Conservation (phyloP, 2,888 invertebrate genomes). For the Tupiocoris notatus region DNA sequence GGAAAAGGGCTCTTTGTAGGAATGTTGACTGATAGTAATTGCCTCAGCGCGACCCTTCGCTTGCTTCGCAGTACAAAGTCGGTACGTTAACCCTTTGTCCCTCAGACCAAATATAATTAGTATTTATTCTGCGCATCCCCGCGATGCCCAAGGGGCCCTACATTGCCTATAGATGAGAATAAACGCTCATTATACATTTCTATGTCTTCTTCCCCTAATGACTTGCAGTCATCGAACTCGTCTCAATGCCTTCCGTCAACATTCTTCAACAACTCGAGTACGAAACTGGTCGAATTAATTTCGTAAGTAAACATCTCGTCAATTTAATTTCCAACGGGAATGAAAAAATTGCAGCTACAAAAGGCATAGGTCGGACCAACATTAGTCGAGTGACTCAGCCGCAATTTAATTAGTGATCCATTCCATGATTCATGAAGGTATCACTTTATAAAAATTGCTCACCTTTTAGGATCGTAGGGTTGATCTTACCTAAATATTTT, state of each 20-base stretch:
- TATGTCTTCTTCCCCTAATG: constrained; percentile 13
- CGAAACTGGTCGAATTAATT: constrained; percentile 11
- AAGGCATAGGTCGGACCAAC: too few relatives aligned
- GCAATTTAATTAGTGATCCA: too few relatives aligned
- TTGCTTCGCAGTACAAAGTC: constrained; percentile 35
- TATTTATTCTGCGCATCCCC: constrained; percentile 39
- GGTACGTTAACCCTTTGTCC: constrained; percentile 39
- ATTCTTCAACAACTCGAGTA: constrained; percentile 8
- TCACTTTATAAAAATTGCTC: too few relatives aligned
- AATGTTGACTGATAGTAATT: constrained; percentile 47
- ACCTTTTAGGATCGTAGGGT: too few relatives aligned
- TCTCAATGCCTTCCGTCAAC: constrained; percentile 1
- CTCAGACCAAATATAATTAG: constrained; percentile 42
- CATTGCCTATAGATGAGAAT: background rate
- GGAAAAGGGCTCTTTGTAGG: constrained; percentile 42
- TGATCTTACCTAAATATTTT: too few relatives aligned
- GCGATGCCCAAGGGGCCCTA: background rate
- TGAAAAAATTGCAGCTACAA: too few relatives aligned
- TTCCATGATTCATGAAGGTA: too few relatives aligned
- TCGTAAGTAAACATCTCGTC: constrained; percentile 13
- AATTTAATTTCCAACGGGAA: too few relatives aligned
- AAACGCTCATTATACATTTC: background rate
- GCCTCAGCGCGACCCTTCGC: constrained; percentile 34
- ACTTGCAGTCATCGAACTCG: background rate
- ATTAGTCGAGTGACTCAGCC: too few relatives aligned